Conservation (phyloP, 1,140 invertebrate species). For the Plutomurus gul region DNA sequence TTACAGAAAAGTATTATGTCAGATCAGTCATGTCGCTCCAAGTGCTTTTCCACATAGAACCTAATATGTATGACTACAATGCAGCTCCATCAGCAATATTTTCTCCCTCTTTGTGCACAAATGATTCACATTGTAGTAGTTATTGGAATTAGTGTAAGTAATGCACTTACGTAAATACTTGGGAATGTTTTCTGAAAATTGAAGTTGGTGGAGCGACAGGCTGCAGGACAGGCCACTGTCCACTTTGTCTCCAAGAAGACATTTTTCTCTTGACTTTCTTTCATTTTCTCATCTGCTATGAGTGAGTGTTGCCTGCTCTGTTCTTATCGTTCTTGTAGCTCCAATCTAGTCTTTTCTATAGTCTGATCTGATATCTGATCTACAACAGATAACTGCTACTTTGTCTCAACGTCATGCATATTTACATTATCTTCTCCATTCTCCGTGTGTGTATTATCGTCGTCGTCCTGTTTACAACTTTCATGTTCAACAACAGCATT, state of each 20-base stretch:
- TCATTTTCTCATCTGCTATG: not conserved
- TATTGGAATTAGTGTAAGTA: no score
- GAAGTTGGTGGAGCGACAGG: no score
- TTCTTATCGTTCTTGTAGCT: not conserved
- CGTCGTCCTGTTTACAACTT: not conserved
- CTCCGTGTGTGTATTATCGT: no score
- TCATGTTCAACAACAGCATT: not conserved
- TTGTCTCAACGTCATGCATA: not conserved
- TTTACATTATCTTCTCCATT: not conserved
- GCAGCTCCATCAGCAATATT: no score
- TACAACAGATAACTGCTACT: not conserved
- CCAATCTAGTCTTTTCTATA: not conserved
- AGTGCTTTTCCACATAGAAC: not conserved
- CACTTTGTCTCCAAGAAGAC: not conserved
- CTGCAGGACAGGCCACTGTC: constrained; percentile 13
- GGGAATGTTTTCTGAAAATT: no score
- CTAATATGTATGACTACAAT: not conserved
- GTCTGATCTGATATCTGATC: not conserved
- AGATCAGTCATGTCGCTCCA: not conserved
- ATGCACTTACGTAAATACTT: no score
- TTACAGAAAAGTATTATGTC: not conserved
- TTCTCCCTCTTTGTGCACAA: no score
- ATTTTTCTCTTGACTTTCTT: not conserved
- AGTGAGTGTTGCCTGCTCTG: not conserved
- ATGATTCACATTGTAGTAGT: no score